Percentiles rank a stretch among this genome's conserved stretches.
Conservation (phyloP, 1,140 invertebrate species). For the Heliconius hermathena region DNA sequence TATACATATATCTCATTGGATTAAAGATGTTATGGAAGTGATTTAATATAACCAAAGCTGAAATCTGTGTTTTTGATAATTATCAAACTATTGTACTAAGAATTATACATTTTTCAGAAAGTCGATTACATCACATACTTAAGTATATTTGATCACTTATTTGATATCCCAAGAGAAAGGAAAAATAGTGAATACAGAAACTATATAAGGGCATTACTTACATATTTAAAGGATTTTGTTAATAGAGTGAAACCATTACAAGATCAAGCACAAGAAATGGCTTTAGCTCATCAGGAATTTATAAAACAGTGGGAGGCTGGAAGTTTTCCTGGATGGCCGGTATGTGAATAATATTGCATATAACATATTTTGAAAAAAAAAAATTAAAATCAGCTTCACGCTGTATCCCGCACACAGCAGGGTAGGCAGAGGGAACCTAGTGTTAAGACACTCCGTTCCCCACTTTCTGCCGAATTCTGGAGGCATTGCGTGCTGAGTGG, state of each 20-base stretch:
- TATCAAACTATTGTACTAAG: neutral
- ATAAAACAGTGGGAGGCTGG: slow-evolving; percentile 94
- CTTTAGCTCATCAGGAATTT: slow-evolving; percentile 91
- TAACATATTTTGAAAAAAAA: too few relatives aligned
- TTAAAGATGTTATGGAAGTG: too few relatives aligned
- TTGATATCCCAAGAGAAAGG: slow-evolving; percentile 96
- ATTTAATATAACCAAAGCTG: too few relatives aligned
- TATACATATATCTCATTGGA: too few relatives aligned
- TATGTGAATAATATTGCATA: slow-evolving; percentile 70
- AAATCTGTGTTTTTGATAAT: too few relatives aligned
- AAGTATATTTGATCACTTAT: slow-evolving; percentile 96
- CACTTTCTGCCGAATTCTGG: too few relatives aligned
- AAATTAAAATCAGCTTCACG: too few relatives aligned
- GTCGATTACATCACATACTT: slow-evolving; percentile 98
- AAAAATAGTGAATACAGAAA: slow-evolving; percentile 96
- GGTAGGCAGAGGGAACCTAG: too few relatives aligned
- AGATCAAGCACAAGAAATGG: slow-evolving; percentile 91
- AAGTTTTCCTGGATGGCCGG: slow-evolving; percentile 96
- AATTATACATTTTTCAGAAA: slow-evolving; percentile 84
- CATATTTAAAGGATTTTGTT: slow-evolving; percentile 94
- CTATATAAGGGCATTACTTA: slow-evolving; percentile 92
- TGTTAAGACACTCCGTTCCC: too few relatives aligned
- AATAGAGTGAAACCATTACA: slow-evolving; percentile 94
- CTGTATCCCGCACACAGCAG: too few relatives aligned
- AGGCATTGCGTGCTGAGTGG: too few relatives aligned